Evolutionary conservation across 2,797 vertebrate genomes (phyloP).

Genomic region (Pangasius krempfi): DNA sequence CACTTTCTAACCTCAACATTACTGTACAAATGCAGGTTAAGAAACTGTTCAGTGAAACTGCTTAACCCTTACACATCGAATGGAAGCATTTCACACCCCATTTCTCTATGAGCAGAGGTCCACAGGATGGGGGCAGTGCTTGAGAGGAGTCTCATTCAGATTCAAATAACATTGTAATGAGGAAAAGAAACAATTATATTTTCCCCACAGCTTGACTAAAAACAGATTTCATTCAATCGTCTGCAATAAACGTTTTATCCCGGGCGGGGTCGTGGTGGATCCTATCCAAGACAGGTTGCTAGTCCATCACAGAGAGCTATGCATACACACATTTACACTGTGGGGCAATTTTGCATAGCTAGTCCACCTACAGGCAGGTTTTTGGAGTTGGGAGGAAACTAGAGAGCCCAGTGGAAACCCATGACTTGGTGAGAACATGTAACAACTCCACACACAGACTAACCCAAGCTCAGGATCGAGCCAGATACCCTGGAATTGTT

Average conservation of each 20-base stretch:
- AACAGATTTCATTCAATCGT: background rate
- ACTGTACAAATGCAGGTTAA: background rate
- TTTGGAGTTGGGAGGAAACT: background rate
- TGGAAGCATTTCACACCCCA: constrained; percentile 2
- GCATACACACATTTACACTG: background rate
- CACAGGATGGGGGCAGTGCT: background rate
- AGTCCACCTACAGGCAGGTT: background rate
- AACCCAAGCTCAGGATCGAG: background rate
- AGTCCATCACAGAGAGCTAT: background rate
- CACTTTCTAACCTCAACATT: constrained; percentile 1
- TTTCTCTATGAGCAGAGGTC: background rate
- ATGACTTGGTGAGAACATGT: background rate
- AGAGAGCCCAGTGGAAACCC: background rate
- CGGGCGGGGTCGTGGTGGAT: background rate
- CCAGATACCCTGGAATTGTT: background rate
- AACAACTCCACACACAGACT: background rate
- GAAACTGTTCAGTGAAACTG: background rate
- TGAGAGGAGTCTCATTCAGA: background rate
- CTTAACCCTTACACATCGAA: background rate
- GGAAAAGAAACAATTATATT: background rate
- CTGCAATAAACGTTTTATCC: background rate
- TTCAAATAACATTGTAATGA: background rate
- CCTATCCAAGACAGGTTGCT: background rate
- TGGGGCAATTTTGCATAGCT: background rate
- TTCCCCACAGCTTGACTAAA: background rate